These are phyloP conservation scores for Eclectus roratus DNA, from an alignment of 2,113 vertebrate species.

Conservation along the genomic window DNA sequence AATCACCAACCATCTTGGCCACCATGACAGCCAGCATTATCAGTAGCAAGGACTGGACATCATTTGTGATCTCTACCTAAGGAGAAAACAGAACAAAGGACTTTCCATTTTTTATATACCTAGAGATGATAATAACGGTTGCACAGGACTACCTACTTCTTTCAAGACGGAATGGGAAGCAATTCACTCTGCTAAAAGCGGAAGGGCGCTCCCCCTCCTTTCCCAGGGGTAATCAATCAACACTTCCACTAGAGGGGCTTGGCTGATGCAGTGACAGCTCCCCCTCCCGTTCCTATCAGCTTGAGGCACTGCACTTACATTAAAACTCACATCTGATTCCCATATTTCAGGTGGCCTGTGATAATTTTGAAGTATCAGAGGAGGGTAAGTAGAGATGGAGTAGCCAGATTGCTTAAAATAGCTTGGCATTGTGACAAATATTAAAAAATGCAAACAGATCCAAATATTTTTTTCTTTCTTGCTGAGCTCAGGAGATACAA, in stretches of 20 bases:
- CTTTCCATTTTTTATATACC: background rate
- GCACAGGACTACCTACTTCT: background rate
- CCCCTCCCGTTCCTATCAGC: background rate
- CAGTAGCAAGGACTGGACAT: slow-evolving; percentile 44
- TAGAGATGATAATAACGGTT: background rate
- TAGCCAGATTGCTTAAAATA: slow-evolving; percentile 37
- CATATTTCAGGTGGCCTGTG: slow-evolving; percentile 41
- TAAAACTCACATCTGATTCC: slow-evolving; percentile 23
- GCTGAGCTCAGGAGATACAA: slow-evolving; percentile 13
- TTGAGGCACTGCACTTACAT: background rate
- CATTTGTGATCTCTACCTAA: slow-evolving; percentile 56
- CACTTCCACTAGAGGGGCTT: background rate
- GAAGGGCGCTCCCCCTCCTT: background rate
- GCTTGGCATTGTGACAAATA: slow-evolving; percentile 43
- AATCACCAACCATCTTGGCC: slow-evolving; percentile 32
- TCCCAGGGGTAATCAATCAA: background rate
- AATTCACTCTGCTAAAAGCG: background rate
- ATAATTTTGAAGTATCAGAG: slow-evolving; percentile 15
- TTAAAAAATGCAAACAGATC: slow-evolving; percentile 36
- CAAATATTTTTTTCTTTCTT: slow-evolving; percentile 11
- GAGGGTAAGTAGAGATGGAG: background rate
- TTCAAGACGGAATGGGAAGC: background rate
- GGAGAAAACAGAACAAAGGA: background rate
- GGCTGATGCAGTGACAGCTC: slow-evolving; percentile 10
- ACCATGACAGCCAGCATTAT: slow-evolving; percentile 34